A percentile compares a stretch with the other conserved stretches of the same genome.
These are phyloP conservation scores for Cynaeus angustus DNA, from an alignment of 2,888 invertebrate genomes.

Conservation along the genomic window DNA sequence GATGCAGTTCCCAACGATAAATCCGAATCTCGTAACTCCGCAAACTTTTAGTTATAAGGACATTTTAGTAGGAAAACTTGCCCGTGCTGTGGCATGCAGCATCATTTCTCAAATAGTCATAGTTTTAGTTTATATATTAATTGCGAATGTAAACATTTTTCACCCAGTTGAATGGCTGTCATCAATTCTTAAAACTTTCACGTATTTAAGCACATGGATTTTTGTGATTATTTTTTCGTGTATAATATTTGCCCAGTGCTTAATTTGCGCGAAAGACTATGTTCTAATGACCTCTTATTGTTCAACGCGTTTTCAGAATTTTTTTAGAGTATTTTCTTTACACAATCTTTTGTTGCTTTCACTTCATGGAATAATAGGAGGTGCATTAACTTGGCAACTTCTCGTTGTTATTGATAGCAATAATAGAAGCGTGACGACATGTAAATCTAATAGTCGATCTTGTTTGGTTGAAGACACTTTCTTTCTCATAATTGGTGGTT, in stretches of 20 bases:
- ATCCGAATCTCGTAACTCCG: conserved; percentile 52
- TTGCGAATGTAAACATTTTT: conserved; percentile 77
- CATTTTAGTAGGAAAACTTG: conserved; percentile 75
- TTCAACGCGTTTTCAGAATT: conserved; percentile 80
- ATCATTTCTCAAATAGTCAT: conserved; percentile 66
- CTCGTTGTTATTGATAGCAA: conserved; percentile 78
- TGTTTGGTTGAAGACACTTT: conserved; percentile 81
- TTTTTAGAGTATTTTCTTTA: conserved; percentile 77
- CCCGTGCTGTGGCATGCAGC: conserved; percentile 70
- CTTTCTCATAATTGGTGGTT: conserved; percentile 80
- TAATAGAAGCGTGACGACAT: conserved; percentile 74
- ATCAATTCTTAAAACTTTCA: conserved; percentile 75
- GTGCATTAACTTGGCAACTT: conserved; percentile 81
- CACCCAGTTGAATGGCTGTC: conserved; percentile 80
- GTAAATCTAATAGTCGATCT: conserved; percentile 69
- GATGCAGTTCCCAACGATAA: conserved; percentile 28
- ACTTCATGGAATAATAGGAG: conserved; percentile 79
- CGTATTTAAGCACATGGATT: conserved; percentile 78
- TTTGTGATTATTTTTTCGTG: conserved; percentile 78
- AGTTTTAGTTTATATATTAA: conserved; percentile 68
- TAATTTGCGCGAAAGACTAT: conserved; percentile 82
- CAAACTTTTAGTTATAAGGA: conserved; percentile 74
- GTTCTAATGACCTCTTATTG: conserved; percentile 77
- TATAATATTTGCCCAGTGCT: conserved; percentile 81
- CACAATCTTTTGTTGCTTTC: conserved; percentile 75